Base-by-base conservation (phyloP, 2,797 vertebrate species). In the Neomorphus geoffroyi region DNA sequence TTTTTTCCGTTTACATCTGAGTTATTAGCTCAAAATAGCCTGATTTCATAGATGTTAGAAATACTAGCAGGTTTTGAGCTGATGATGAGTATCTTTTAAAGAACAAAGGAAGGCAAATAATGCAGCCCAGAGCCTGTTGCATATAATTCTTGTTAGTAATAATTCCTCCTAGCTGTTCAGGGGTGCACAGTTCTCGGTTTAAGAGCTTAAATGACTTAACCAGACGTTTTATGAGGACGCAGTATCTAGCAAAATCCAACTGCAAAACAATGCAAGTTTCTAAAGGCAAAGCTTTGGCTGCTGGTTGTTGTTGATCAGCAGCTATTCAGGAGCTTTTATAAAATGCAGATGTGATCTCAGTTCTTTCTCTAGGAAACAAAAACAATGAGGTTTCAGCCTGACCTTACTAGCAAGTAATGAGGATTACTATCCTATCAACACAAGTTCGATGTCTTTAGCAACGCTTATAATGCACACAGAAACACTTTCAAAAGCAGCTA, bases 331-430 rank as follows among this genome's bases (percentile, higher is more conserved):
- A 92, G 72, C 69, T 90, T 93, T 96, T 95, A 95, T 96, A 82
- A 95, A 95, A 95, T 46, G 84, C 96, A 96, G 94, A 96, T 96
- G 95, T 96, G 91, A 77, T 96, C 75, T 91, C 57, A 43, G 61
- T 58, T 71, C 75, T 86, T 96, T 91, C 93, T 94, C 95, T 95
- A 96, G 89, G 94, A 96, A 96, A 94, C 69, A 78, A 95, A 96
- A 92, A 41, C 87, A 91, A 16, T 75, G 90, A 80, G 84, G 84
- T 91, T 94, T 90, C 81, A 92, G 89, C 75, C 81, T 92, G 57
- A 62, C 39, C 69, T 91, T 91, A 79, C 46, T 66, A 81, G 66
- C 27, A 66, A 94, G 80, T 75, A 94, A 67, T 24, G 51, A 60
- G 43, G 66, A 62, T 53, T 90, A 64, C 51, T 58, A 86, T 90